A percentile compares a stretch with the other conserved stretches of the same genome.
Conservation (phyloP, 2,113 vertebrate species). For the Neomonachus schauinslandi region DNA sequence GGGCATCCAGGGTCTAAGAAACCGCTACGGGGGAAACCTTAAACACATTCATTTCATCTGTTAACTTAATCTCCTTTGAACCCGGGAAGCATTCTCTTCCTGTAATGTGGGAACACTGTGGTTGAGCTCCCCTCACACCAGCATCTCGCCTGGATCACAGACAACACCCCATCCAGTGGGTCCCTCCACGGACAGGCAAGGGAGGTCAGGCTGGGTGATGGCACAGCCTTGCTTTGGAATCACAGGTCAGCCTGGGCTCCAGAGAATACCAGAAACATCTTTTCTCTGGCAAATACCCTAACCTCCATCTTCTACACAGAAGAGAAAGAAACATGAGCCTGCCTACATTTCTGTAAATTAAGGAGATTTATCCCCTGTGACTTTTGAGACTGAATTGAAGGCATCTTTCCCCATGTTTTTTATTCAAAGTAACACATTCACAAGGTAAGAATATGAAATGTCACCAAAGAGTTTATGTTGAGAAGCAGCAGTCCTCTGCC, state of each 20-base stretch:
- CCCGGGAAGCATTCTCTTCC: not conserved
- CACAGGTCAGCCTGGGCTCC: not conserved
- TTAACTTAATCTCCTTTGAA: no score
- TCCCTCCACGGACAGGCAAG: no score
- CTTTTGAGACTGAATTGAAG: not conserved
- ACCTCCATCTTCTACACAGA: not conserved
- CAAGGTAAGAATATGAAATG: not conserved
- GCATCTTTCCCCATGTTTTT: not conserved
- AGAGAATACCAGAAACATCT: not conserved
- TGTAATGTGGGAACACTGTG: not conserved
- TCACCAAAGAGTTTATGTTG: not conserved
- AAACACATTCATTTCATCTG: fast-evolving
- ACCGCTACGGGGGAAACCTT: not conserved
- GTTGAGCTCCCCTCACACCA: no score
- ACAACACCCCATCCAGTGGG: not conserved
- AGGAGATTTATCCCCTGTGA: not conserved
- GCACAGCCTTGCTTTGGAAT: not conserved
- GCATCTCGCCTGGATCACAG: not conserved
- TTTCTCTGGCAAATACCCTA: not conserved
- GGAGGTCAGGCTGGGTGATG: not conserved
- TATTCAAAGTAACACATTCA: not conserved
- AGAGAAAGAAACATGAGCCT: not conserved
- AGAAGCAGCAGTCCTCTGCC: not conserved
- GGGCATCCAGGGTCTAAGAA: not conserved
- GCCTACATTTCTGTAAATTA: not conserved